Percentiles rank a stretch among this genome's conserved stretches.
These are phyloP conservation scores for Mesochorus sp. DNA, from an alignment of 2,888 invertebrate genomes.

Conservation along the genomic window DNA sequence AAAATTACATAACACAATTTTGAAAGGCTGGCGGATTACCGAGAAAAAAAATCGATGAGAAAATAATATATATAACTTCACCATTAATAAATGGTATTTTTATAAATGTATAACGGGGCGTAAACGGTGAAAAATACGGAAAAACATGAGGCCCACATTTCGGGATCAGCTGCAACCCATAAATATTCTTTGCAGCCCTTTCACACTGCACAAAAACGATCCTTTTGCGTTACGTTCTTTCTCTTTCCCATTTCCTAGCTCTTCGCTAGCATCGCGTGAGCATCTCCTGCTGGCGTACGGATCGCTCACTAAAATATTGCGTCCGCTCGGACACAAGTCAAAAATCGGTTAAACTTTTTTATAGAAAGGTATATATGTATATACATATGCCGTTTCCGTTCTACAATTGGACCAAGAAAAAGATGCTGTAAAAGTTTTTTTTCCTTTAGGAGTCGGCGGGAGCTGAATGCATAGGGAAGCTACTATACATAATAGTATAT, in stretches of 20 bases:
- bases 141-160: conserved; percentile 51
- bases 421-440: conserved; percentile 48
- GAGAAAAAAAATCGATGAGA: not conserved
- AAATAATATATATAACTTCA: conserved; percentile 2
- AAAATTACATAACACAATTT: too few relatives aligned
- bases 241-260: conserved; percentile 36
- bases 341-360: conserved; percentile 57
- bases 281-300: conserved; percentile 34
- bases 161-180: conserved; percentile 73
- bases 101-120: conserved; percentile 39
- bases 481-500: not conserved
- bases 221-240: conserved; percentile 57
- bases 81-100: conserved; percentile 15
- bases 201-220: conserved; percentile 52
- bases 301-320: conserved; percentile 49
- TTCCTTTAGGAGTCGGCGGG: conserved; percentile 38
- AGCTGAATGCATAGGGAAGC: not conserved
- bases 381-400: conserved; percentile 11
- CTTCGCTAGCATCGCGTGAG: conserved; percentile 40
- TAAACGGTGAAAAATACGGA: conserved; percentile 51
- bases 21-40: not conserved
- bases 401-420: conserved; percentile 8
- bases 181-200: conserved; percentile 71
- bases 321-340: conserved; percentile 28
- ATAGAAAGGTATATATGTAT: conserved; percentile 3